Evolutionary conservation across 2,888 invertebrate species (phyloP).

Genomic region (Cerceris ruficornis): DNA sequence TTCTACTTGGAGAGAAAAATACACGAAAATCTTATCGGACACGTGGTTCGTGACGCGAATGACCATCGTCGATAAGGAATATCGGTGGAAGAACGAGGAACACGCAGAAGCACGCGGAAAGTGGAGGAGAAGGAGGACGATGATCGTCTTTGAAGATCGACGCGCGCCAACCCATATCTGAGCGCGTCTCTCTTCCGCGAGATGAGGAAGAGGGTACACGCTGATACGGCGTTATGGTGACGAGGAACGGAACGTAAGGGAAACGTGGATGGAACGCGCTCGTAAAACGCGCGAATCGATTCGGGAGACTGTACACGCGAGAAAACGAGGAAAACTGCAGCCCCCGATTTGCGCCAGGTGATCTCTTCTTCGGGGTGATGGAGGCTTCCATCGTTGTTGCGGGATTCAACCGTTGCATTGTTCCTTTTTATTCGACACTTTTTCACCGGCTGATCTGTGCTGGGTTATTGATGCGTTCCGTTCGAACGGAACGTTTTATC

Average conservation of each 20-base stretch:
- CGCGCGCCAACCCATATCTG: constrained; percentile 13
- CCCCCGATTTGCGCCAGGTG: constrained; percentile 34
- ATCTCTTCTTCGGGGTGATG: constrained; percentile 10
- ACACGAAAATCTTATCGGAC: constrained; percentile 20
- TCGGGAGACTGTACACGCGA: constrained; percentile 27
- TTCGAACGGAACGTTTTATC: no score
- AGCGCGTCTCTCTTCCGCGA: constrained; percentile 14
- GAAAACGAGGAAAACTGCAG: constrained; percentile 16
- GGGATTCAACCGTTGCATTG: background rate
- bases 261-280: constrained; percentile 22
- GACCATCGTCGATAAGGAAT: no score
- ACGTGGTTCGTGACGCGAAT: background rate
- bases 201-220: constrained; percentile 24
- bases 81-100: no score
- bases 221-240: constrained; percentile 20
- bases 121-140: background rate
- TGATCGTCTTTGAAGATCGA: constrained; percentile 22
- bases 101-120: no score
- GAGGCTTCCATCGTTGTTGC: background rate
- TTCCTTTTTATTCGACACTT: background rate
- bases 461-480: no score
- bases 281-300: constrained; percentile 50
- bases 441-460: no score
- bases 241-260: constrained; percentile 1
- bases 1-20: background rate